Conservation (phyloP, 1,140 invertebrate genomes). For the Arctopsyche grandis region DNA sequence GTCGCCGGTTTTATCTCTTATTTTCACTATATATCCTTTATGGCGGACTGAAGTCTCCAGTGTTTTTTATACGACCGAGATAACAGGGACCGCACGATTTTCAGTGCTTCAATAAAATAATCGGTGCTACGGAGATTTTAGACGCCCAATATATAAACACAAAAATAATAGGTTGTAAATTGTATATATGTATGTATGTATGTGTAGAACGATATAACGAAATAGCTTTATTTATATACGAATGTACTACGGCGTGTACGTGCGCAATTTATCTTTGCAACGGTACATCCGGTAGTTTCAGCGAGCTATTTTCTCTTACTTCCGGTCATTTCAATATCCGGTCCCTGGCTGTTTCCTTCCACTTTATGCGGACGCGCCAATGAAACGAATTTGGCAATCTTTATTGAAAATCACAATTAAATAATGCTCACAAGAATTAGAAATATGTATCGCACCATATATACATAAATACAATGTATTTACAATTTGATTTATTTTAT, state of each 20-base stretch:
- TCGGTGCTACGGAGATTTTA: constrained; percentile 8
- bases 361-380: neutral
- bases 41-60: constrained; percentile 30
- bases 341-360: neutral
- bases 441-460: neutral
- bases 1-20: constrained; percentile 41
- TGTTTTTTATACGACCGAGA: constrained; percentile 39
- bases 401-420: neutral
- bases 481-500: no score
- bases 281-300: neutral
- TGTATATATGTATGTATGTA: neutral
- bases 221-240: neutral
- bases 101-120: constrained; percentile 38
- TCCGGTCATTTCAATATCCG: constrained; percentile 26
- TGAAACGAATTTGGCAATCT: neutral
- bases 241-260: neutral
- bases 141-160: neutral
- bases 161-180: neutral
- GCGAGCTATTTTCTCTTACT: neutral
- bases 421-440: neutral
- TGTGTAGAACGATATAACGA: neutral
- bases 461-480: neutral
- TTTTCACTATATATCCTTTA: constrained; percentile 40
- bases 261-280: neutral
- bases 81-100: constrained; percentile 31